Evolutionary conservation across 2,888 invertebrate genomes (phyloP), one percentile per base, ranked within the genome.

Genomic region (Parnassius mnemosyne): DNA sequence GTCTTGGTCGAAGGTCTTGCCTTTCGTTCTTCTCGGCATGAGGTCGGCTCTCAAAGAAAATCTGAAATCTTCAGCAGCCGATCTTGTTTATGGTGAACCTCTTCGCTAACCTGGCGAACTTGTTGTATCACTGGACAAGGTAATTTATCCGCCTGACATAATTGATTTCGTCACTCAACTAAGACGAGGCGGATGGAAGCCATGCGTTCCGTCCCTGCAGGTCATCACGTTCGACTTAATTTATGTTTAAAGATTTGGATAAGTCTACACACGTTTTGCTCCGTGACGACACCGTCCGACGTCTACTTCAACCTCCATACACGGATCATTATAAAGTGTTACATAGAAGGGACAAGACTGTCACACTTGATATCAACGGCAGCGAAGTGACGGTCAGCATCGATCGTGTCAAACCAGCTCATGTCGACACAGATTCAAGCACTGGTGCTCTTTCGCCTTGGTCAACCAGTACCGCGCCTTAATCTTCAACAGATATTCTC

Each of bases 11-110:
- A 9, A 20, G 3, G 52, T 66, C 3, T 57, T 68, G 7, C 68
- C 68, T 3, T 16, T 70, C 12, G 68, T 67, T 1, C 61, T 68
- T 0, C 53, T 69, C 1, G 65, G 68, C 5, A 66, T 67, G 60
- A 62, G 67, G 0, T 46, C 65, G 0, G 60, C 67, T 1, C 62
- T 59, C 11, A 70, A 69, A 49, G 66, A 68, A 16, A 64, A 69
- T 46, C 10, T 68, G 2, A 56, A 66, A 10, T 9, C 62, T 9
- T 49, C 66, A 1, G 55, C 62, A 1, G 63, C 67, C 10, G 66
- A 67, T 10, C n/a, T 66, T 10, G 12, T 68, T 1, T 61, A 67
- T 41, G 66, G 67, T 10, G 67, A 69, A 51, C 9, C 64, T 5
- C 57, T 69, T 1, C 65, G 65, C 7, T 13, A 66, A 11, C 68